Percentiles rank a stretch among this genome's conserved stretches.
These are phyloP conservation scores for Candoia aspera DNA, from an alignment of 2,113 vertebrate species.

Conservation along the genomic window DNA sequence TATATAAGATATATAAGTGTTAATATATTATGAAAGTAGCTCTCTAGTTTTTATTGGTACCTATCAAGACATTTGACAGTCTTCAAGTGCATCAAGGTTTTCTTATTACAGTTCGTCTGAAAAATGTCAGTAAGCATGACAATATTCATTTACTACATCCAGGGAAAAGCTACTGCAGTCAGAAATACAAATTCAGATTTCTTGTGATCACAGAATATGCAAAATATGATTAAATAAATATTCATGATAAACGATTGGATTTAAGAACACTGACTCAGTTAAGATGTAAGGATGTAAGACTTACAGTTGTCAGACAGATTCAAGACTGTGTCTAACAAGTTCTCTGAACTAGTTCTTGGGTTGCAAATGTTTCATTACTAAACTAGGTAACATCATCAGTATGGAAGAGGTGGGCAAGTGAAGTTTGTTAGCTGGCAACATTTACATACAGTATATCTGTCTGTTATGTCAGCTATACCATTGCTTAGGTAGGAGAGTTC, in stretches of 20 bases:
- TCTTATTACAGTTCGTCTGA: slow-evolving; percentile 18
- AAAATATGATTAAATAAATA: neutral
- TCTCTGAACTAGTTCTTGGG: neutral
- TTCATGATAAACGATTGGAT: neutral
- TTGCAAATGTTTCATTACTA: neutral
- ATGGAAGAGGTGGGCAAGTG: neutral
- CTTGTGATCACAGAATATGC: neutral
- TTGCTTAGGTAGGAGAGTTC: neutral
- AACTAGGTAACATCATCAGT: neutral
- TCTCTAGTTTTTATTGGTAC: neutral
- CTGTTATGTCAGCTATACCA: neutral
- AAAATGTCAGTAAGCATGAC: neutral
- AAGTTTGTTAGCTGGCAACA: neutral
- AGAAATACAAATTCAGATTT: slow-evolving; percentile 4
- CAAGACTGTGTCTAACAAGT: neutral
- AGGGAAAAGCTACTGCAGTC: neutral
- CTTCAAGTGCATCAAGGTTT: neutral
- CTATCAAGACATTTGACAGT: neutral
- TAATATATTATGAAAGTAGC: neutral
- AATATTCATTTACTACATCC: neutral
- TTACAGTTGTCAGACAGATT: neutral
- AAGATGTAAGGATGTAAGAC: neutral
- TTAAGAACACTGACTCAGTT: neutral
- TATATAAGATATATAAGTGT: neutral
- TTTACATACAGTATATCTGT: neutral